A percentile compares a stretch with the other conserved stretches of the same genome.
Evolutionary conservation across 2,113 vertebrate species (phyloP).

Genomic region (Amazona guildingii): DNA sequence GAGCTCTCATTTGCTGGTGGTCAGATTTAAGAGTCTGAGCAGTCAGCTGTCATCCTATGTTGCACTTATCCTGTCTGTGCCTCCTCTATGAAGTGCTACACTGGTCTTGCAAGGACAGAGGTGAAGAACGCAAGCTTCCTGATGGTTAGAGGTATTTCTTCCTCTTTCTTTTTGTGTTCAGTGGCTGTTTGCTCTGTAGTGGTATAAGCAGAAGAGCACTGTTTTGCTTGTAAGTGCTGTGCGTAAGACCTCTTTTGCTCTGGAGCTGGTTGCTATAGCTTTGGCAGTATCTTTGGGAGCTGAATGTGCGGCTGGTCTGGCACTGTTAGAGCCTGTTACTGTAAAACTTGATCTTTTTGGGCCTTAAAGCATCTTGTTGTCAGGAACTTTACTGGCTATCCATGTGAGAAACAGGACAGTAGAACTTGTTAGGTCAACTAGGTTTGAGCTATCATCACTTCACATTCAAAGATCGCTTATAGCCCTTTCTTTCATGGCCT

Average conservation of each 20-base stretch:
- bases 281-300: neutral
- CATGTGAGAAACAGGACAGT: neutral
- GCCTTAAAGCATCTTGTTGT: neutral
- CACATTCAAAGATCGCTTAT: neutral
- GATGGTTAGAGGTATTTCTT: neutral
- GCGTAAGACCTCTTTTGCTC: neutral
- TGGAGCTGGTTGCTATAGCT: neutral
- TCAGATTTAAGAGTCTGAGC: neutral
- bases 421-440: neutral
- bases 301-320: neutral
- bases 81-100: accelerated
- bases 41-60: neutral
- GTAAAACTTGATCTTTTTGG: neutral
- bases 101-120: neutral
- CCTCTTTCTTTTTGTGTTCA: accelerated
- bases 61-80: accelerated
- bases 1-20: neutral
- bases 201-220: neutral
- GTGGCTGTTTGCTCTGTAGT: neutral
- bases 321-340: neutral
- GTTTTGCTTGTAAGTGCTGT: neutral
- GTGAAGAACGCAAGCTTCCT: neutral
- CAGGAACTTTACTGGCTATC: neutral
- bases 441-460: neutral
- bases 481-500: neutral